These are phyloP conservation scores for Patiria pectinifera DNA, from an alignment of 53 echinoderm and acorn worm genomes.

Conservation along the genomic window DNA sequence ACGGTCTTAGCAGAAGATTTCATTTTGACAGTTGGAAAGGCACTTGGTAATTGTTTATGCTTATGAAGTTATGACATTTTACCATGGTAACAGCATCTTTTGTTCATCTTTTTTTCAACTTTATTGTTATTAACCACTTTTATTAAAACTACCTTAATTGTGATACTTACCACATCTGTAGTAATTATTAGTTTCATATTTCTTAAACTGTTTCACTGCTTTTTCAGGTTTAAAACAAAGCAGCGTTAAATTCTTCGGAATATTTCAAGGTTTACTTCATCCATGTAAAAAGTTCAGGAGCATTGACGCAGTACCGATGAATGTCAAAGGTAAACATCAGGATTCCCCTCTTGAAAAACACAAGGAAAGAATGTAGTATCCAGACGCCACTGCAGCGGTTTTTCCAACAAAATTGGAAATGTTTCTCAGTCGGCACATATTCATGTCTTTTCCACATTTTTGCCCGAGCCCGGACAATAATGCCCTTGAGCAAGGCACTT, in stretches of 20 bases:
- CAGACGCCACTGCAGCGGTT: too few relatives aligned
- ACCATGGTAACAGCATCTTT: not conserved
- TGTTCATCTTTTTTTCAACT: not conserved
- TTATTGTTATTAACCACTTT: not conserved
- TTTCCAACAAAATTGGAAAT: too few relatives aligned
- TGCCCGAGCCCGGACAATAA: too few relatives aligned
- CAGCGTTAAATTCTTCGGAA: slow-evolving; percentile 79
- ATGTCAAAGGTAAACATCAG: slow-evolving; percentile 65
- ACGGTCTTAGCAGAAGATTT: slow-evolving; percentile 73
- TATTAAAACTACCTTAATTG: not conserved
- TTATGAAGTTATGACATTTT: too few relatives aligned
- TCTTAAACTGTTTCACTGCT: not conserved
- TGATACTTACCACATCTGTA: not conserved
- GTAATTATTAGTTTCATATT: too few relatives aligned
- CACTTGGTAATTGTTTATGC: slow-evolving; percentile 45
- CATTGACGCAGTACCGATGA: slow-evolving; percentile 64
- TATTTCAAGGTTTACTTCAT: slow-evolving; percentile 86
- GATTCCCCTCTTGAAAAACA: not conserved
- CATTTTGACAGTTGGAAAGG: slow-evolving; percentile 72
- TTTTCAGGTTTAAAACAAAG: slow-evolving; percentile 72
- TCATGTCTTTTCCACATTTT: too few relatives aligned
- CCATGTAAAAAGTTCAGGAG: slow-evolving; percentile 85
- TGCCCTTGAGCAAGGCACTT: too few relatives aligned
- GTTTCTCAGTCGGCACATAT: too few relatives aligned
- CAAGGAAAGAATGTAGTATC: too few relatives aligned